These are phyloP conservation scores for Sarcophaga bullata DNA, from an alignment of 1,140 invertebrate genomes.

Conservation along the genomic window DNA sequence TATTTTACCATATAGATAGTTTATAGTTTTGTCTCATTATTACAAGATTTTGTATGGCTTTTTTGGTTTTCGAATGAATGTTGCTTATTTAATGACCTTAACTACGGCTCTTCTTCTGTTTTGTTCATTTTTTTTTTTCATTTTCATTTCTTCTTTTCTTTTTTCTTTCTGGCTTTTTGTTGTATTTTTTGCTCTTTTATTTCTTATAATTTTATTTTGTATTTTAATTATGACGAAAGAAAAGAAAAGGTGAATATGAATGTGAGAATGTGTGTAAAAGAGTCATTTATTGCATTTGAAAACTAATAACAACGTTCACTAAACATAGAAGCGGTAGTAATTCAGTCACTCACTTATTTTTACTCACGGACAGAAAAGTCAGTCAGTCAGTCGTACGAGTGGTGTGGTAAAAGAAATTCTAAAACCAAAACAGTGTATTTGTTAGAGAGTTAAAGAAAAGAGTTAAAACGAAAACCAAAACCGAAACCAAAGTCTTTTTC, in stretches of 20 bases:
- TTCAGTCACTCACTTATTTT: too few relatives aligned
- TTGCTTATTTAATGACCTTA: neutral
- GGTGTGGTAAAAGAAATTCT: neutral
- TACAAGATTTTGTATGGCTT: neutral
- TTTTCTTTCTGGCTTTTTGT: neutral
- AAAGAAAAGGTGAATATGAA: neutral
- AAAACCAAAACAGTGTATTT: too few relatives aligned
- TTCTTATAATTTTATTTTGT: too few relatives aligned
- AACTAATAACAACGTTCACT: neutral
- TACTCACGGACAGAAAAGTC: too few relatives aligned
- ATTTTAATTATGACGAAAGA: slow-evolving; percentile 15
- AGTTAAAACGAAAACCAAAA: neutral
- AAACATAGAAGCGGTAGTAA: too few relatives aligned
- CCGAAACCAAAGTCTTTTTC: too few relatives aligned
- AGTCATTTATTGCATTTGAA: slow-evolving; percentile 27
- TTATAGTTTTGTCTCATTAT: slow-evolving; percentile 11
- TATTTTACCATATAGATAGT: neutral
- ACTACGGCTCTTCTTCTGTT: neutral
- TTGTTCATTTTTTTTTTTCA: neutral
- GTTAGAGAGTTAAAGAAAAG: too few relatives aligned
- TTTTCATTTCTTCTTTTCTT: neutral
- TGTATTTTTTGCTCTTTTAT: neutral
- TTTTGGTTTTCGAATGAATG: neutral
- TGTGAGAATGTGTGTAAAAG: neutral
- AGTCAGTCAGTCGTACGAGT: neutral